phyloP scores from a whole-genome alignment of 1,140 invertebrate species.

The Diachasmimorpha longicaudata region DNA sequence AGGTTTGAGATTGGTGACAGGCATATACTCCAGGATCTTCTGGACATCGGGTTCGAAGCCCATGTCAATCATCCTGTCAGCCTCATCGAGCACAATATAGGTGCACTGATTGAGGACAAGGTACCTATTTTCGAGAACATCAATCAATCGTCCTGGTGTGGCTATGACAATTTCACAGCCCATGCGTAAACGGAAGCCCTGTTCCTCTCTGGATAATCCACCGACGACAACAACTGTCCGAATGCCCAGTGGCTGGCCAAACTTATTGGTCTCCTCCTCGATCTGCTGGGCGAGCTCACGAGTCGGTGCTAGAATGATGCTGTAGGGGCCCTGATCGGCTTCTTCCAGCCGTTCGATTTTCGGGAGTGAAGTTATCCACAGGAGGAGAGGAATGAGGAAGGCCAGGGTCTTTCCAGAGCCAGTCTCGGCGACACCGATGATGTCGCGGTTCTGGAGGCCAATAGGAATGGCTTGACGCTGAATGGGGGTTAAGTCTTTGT shows the following conservation, averaged over 20 bases:
- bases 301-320: slow-evolving; percentile 98
- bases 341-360: slow-evolving; percentile 93
- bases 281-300: slow-evolving; percentile 99
- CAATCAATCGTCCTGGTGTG: slow-evolving; percentile 98
- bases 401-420: slow-evolving; percentile 98
- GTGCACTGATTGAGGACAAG: slow-evolving; percentile 95
- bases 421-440: slow-evolving; percentile 99
- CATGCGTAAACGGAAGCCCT: slow-evolving; percentile 94
- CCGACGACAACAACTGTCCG: slow-evolving; percentile 98
- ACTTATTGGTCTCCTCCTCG: slow-evolving; percentile 98
- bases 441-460: slow-evolving; percentile 97
- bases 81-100: slow-evolving; percentile 92
- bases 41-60: slow-evolving; percentile 99
- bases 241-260: slow-evolving; percentile 93
- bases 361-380: slow-evolving; percentile 98
- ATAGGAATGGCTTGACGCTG: slow-evolving; percentile 99
- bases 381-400: slow-evolving; percentile 95
- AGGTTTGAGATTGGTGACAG: slow-evolving; percentile 97
- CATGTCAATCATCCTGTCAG: slow-evolving; percentile 99
- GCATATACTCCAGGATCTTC: slow-evolving; percentile 98
- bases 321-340: slow-evolving; percentile 97
- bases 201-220: slow-evolving; percentile 96
- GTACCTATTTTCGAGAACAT: slow-evolving; percentile 92
- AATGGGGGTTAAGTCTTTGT: slow-evolving; percentile 98
- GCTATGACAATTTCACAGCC: slow-evolving; percentile 99